Percentiles rank a stretch among this genome's conserved stretches.
These are phyloP conservation scores for Spilosoma lubricipeda DNA, from an alignment of 2,888 invertebrate genomes.

Conservation along the genomic window DNA sequence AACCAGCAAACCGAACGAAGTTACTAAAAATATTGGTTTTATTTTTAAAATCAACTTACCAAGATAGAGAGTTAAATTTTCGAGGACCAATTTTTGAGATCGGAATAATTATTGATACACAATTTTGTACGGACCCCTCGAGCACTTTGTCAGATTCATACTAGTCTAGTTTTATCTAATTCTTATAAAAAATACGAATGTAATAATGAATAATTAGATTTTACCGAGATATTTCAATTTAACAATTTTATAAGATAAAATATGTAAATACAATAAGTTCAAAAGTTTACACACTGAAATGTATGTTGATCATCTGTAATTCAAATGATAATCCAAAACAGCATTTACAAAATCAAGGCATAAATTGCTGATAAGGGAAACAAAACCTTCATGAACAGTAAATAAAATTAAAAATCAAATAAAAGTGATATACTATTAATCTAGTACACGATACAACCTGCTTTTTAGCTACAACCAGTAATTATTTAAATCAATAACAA, in stretches of 20 bases:
- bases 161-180: too few species aligned
- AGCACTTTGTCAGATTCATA: too few species aligned
- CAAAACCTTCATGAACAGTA: constrained; percentile 32
- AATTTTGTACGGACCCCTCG: background rate
- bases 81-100: background rate
- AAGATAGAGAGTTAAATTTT: background rate
- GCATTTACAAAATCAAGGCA: background rate
- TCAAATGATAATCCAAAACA: background rate
- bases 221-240: too few species aligned
- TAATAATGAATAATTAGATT: too few species aligned
- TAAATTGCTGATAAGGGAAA: constrained; percentile 23
- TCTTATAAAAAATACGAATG: too few species aligned
- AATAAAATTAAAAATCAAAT: constrained; percentile 36
- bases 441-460: constrained; percentile 44
- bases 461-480: constrained; percentile 50
- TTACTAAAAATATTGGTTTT: background rate
- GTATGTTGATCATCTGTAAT: background rate
- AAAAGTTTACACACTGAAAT: background rate
- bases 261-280: too few species aligned
- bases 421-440: constrained; percentile 28
- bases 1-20: too few species aligned
- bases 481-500: constrained; percentile 77
- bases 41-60: background rate
- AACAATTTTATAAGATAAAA: too few species aligned
- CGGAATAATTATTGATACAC: background rate